phyloP scores from a whole-genome alignment of 2,797 vertebrate genomes.

The Orestias chungarensis region DNA sequence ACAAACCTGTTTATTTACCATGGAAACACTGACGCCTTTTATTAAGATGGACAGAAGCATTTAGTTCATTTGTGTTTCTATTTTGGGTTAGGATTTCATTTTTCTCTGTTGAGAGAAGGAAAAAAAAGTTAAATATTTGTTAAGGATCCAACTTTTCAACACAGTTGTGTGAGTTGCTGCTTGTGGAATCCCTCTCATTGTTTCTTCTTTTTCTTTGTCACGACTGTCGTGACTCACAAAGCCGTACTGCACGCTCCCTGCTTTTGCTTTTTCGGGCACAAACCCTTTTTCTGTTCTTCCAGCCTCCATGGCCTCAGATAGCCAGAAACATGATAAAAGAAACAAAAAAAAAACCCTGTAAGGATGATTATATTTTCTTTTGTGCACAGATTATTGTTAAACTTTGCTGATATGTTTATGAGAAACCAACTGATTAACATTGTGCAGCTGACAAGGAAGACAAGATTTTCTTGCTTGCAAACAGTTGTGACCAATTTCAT shows the following conservation, averaged over 20 bases:
- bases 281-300: conserved; percentile 5
- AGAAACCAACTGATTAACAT: conserved; percentile 27
- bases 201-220: not conserved
- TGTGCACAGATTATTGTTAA: conserved; percentile 13
- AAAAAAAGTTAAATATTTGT: not conserved
- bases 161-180: conserved; percentile 4
- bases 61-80: not conserved
- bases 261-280: conserved; percentile 13
- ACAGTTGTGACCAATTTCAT: not conserved
- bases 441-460: conserved; percentile 1
- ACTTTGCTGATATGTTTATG: not conserved
- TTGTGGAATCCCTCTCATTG: not conserved
- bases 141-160: not conserved
- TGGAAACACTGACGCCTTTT: not conserved
- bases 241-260: not conserved
- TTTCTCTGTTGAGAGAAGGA: no score
- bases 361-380: conserved; percentile 16
- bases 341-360: conserved; percentile 5
- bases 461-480: conserved; percentile 8
- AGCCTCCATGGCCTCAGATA: not conserved
- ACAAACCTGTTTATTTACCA: not conserved
- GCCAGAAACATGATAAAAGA: conserved; percentile 9
- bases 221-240: conserved; percentile 31
- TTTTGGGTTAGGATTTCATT: not conserved
- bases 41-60: not conserved